A percentile compares a stretch with the other conserved stretches of the same genome.
Conservation (phyloP, 1,140 invertebrate genomes). For the Patella vulgata region DNA sequence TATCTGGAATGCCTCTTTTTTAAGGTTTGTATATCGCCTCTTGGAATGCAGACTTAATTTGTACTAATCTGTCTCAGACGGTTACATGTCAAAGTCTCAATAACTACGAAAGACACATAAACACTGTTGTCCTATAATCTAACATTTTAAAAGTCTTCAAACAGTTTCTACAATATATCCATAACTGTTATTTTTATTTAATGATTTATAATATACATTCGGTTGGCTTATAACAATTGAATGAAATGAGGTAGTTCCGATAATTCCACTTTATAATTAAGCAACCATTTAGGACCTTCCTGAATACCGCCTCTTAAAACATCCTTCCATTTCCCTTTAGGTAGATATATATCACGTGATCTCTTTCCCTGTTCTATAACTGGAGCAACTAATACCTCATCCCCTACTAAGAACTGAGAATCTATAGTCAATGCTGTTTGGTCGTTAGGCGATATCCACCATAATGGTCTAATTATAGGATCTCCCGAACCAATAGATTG, state of each 20-base stretch:
- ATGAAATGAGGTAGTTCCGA: slow-evolving; percentile 47
- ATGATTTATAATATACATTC: too few species aligned
- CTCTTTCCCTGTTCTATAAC: slow-evolving; percentile 76
- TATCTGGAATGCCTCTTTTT: too few species aligned
- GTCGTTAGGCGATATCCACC: slow-evolving; percentile 90
- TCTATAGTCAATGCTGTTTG: slow-evolving; percentile 79
- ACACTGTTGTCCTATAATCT: too few species aligned
- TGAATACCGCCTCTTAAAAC: slow-evolving; percentile 50
- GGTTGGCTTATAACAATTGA: too few species aligned
- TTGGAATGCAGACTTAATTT: too few species aligned
- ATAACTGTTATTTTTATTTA: too few species aligned
- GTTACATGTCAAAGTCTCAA: too few species aligned
- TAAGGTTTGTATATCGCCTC: too few species aligned
- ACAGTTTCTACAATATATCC: too few species aligned
- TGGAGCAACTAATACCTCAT: slow-evolving; percentile 86
- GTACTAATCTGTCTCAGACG: too few species aligned
- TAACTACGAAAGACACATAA: too few species aligned
- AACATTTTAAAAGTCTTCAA: too few species aligned
- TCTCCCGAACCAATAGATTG: slow-evolving; percentile 36
- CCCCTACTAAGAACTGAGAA: slow-evolving; percentile 86
- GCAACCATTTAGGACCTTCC: slow-evolving; percentile 75
- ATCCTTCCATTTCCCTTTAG: slow-evolving; percentile 46
- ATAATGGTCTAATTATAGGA: slow-evolving; percentile 81
- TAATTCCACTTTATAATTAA: slow-evolving; percentile 72
- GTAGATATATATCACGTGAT: slow-evolving; percentile 77